Evolutionary conservation across 2,888 invertebrate species (phyloP).

Genomic region (Busseola fusca): DNA sequence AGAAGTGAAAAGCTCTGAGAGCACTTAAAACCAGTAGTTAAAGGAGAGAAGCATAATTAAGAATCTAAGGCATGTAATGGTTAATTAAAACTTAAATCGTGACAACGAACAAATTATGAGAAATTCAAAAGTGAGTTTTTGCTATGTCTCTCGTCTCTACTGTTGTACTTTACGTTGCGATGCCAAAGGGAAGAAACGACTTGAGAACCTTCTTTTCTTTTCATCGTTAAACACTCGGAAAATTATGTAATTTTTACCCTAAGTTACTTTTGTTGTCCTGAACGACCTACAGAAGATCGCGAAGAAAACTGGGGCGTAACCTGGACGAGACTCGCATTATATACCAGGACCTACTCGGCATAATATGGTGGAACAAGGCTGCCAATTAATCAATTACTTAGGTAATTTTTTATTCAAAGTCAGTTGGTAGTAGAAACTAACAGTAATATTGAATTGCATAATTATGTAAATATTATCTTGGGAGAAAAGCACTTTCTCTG

Average conservation of each 20-base stretch:
- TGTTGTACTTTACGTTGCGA: not conserved
- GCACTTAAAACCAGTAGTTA: not conserved
- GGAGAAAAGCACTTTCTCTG: not conserved
- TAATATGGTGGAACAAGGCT: not conserved
- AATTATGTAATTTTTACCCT: not conserved
- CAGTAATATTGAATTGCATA: not conserved
- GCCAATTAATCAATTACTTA: not conserved
- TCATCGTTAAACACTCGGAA: not conserved
- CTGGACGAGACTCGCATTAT: too few species aligned
- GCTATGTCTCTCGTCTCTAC: not conserved
- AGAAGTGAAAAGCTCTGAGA: constrained; percentile 12
- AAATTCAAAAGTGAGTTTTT: too few species aligned
- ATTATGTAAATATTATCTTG: not conserved
- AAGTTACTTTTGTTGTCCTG: not conserved
- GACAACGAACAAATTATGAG: too few species aligned
- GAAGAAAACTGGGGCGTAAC: not conserved
- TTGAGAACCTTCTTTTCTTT: not conserved
- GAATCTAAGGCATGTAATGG: too few species aligned
- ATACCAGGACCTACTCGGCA: not conserved
- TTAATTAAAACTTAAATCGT: not conserved
- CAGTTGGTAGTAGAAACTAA: not conserved
- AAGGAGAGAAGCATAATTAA: not conserved
- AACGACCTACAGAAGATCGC: not conserved
- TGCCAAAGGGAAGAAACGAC: not conserved
- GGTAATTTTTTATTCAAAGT: not conserved